Evolutionary conservation across 2,888 invertebrate genomes (phyloP), one percentile per base, ranked within the genome.

Genomic region (Eulithis prunata): DNA sequence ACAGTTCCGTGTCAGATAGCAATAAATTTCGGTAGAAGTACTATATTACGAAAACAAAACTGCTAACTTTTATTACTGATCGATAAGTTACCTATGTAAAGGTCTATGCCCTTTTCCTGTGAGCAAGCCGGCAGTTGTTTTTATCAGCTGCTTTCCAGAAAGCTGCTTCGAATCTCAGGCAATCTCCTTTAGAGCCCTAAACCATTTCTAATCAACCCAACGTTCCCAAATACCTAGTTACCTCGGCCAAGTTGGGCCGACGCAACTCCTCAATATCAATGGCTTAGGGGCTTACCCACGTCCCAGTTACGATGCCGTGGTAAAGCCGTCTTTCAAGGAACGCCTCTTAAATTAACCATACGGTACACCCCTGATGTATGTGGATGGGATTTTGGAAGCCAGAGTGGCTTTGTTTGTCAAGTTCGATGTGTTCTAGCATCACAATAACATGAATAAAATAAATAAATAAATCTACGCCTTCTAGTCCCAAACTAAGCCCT

Each of bases 381-480:
- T 47, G 47, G 54, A 51, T 21, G 45, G 7, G 55, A 47, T 32
- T 41, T 64, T 49, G 46, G 57, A 53, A 45, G n/a, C 13, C 14
- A 4, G 38, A 5, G 6, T 46, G 3, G 46, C 11, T 51, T 56
- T 28, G 11, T 46, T 36, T 54, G 36, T 11, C 32, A 32, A 41
- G 36, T 14, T 36, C 6, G 10, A 28, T 21, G 21, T 43, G 3
- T 12, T 46, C 77, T 90, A 8, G 8, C 21, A 21, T 21, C 21
- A 38, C 38, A 41, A 41, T 41, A 5, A 11, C 8, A 41, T 11
- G 21, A 11, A 41, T 41, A 11, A 41, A 10, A 41, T 41, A 41
- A 41, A 41, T 41, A 41, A 38, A 38, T 38, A 38, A 7, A 21
- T 21, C 21, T 1, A 21, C 21, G 21, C 21, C 2, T 2, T 32